Conservation (phyloP, 2,888 invertebrate species). For the Heterodera filipjevi region DNA sequence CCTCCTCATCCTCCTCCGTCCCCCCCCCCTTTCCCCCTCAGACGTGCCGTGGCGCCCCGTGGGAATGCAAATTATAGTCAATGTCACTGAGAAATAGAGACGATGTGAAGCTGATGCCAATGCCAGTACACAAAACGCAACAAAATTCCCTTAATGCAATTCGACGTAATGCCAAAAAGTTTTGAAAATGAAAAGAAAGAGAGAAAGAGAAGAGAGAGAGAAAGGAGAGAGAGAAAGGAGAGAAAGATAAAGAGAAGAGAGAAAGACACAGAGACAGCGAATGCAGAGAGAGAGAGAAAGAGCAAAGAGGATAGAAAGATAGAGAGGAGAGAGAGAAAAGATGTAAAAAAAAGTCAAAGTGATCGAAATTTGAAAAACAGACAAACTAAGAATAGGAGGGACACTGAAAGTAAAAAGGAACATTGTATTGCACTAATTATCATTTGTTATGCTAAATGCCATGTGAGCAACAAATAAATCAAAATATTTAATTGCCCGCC, state of each 20-base stretch:
- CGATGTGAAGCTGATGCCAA: neutral
- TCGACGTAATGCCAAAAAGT: neutral
- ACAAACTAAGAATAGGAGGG: no score
- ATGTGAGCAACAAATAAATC: no score
- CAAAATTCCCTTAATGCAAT: neutral
- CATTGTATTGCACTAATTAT: no score
- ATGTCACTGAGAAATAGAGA: neutral
- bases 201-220: no score
- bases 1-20: neutral
- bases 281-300: neutral
- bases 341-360: no score
- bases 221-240: neutral
- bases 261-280: neutral
- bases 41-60: conserved; percentile 1
- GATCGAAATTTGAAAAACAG: no score
- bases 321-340: no score
- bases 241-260: neutral
- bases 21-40: neutral
- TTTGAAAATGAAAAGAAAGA: no score
- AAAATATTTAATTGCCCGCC: neutral
- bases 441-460: no score
- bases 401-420: no score
- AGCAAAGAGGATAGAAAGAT: no score
- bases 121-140: neutral
- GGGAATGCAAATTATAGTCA: conserved; percentile 29